Evolutionary conservation across 2,888 invertebrate species (phyloP), one percentile per base, ranked within the genome.

Genomic region (Auanema freiburgensis): DNA sequence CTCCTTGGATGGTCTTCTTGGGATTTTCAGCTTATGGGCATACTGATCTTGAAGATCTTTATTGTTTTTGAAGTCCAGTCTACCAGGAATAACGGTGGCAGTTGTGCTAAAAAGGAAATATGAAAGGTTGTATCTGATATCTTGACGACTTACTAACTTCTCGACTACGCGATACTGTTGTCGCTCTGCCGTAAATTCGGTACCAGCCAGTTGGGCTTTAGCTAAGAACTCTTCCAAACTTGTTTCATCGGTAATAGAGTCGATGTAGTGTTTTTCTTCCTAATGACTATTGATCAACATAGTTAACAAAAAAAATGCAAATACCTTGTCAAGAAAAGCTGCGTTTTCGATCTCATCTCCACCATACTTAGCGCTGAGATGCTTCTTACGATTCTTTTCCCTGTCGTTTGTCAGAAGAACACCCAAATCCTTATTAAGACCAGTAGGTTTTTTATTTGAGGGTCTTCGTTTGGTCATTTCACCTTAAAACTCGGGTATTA

Each of bases 181-280:
- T 59, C 78, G 76, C 80, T 88, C 87, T 76, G 87, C 86, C 14
- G 84, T 90, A 84, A 96, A 98, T 84, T 97, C 94, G 0, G 91
- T 91, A 44, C 92, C 92, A 0, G 96, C 95, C 63, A 98, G 86
- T 85, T 95, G 91, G 0, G 97, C 97, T 0, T 92, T 96, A 0
- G 92, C 90, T 3, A 98, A 87, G 84, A 98, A 97, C 82, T 96
- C 97, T 86, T 96, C 92, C 66, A 97, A 64, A 56, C 73, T 75
- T 5, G 77, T 76, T 57, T 83, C 82, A 43, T 83, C 78, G 1
- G 80, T 82, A 14, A 79, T 71, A 0, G 82, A 82, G 43, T 78
- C 79, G 44, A 82, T 66, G 57, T 71, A 72, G 53, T 77, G 74
- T 53, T 70, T 64, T 14, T 65, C 49, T 53, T 71, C 71, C 72